Evolutionary conservation across 2,113 vertebrate species (phyloP).

Genomic region (Triplophysa rosa): DNA sequence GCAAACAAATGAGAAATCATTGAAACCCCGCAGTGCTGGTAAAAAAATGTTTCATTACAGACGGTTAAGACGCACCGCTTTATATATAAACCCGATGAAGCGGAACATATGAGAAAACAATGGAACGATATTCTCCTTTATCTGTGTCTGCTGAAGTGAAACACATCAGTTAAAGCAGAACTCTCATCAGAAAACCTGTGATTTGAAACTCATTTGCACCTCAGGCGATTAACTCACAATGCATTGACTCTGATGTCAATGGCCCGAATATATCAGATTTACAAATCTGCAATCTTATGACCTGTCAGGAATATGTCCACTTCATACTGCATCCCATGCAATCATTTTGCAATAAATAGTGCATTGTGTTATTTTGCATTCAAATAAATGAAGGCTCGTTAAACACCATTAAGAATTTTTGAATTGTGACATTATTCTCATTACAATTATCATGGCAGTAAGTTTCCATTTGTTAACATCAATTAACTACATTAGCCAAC

Average conservation of each 20-base stretch:
- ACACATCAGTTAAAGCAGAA: background rate
- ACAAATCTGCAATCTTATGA: background rate
- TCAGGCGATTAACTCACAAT: background rate
- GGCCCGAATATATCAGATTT: background rate
- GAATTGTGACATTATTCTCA: no score
- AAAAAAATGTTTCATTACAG: constrained; percentile 25
- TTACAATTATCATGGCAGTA: no score
- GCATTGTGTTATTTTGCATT: no score
- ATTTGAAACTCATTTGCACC: constrained; percentile 5
- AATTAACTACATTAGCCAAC: no score
- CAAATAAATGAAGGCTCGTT: no score
- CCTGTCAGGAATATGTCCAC: no score
- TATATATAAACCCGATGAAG: constrained; percentile 9
- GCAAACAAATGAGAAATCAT: constrained; percentile 4
- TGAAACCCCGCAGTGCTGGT: background rate
- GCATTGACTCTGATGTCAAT: background rate
- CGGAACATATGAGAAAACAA: constrained; percentile 1
- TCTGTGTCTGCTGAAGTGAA: constrained; percentile 3
- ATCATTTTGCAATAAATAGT: no score
- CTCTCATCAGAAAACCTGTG: background rate
- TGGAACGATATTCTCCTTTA: background rate
- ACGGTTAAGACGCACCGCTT: background rate
- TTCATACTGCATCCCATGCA: no score
- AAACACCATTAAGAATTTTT: no score
- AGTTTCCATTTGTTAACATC: no score